Percentiles rank a stretch among this genome's conserved stretches.
Evolutionary conservation across 2,797 vertebrate species (phyloP).

Genomic region (Rhynchonycteris naso): DNA sequence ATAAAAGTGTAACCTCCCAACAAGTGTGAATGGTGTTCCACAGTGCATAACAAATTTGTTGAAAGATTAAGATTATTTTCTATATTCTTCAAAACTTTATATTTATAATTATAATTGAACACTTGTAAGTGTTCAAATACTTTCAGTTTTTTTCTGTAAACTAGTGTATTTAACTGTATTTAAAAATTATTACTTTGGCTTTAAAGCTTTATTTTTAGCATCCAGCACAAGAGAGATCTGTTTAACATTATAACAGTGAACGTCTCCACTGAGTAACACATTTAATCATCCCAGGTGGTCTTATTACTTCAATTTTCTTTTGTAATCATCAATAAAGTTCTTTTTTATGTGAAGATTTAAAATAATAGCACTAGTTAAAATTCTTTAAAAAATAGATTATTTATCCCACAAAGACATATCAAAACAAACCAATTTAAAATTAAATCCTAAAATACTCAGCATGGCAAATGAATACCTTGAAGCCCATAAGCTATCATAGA

Average conservation of each 20-base stretch:
- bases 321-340: not conserved
- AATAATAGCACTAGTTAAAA: constrained; percentile 34
- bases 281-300: constrained; percentile 20
- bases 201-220: constrained; percentile 55
- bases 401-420: not conserved
- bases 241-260: not conserved
- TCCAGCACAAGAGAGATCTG: not conserved
- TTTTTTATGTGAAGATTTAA: constrained; percentile 45
- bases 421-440: constrained; percentile 34
- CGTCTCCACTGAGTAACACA: not conserved
- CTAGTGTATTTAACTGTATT: not conserved
- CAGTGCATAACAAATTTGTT: not conserved
- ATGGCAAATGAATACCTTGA: not conserved
- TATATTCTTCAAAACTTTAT: not conserved
- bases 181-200: not conserved
- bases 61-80: not conserved
- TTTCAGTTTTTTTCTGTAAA: not conserved
- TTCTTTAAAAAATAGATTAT: not conserved
- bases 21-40: not conserved
- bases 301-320: constrained; percentile 43
- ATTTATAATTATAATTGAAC: not conserved
- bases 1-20: not conserved
- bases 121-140: not conserved
- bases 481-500: not conserved
- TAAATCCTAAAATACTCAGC: constrained; percentile 7